Evolutionary conservation across 2,888 invertebrate genomes (phyloP), one percentile per base, ranked within the genome.

Genomic region (Lasioglossum vierecki): DNA sequence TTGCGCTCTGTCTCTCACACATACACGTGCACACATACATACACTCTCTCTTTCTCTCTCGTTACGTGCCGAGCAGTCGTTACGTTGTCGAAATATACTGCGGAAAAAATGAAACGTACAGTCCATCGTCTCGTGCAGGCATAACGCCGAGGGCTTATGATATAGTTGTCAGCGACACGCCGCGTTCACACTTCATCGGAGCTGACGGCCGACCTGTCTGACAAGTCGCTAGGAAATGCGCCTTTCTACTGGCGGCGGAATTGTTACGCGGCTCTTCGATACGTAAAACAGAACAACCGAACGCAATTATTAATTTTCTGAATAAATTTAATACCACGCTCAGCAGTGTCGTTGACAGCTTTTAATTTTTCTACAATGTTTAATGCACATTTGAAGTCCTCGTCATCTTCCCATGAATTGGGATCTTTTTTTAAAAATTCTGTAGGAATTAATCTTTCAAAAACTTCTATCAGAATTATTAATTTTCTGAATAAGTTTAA

Each of bases 131-230:
- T n/a, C 30, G 26, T 66, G 26, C 30, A 18, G 46, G 13, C 39
- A 46, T 15, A 70, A 60, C 39, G 26, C 30, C 79, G 30, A 13
- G 4, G 35, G 70, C 26, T 76, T 71, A 74, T 76, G 85, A 85
- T 85, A 84, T 68, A 85, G 79, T 84, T 85, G 85, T 85, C 85
- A 79, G 71, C 77, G 68, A 41, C 71, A 53, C 41, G 57, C 35
- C 72, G 41, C 53, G 84, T 84, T 84, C 79, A 73, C 84, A 84
- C 79, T 79, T 79, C 70, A 75, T 75, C 70, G 84, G 22, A 63
- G 72, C 79, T 83, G 84, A 76, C 72, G 76, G 66, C 73, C 76
- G 73, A 80, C 84, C 66, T 74, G 85, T 84, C 85, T 70, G 85
- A 85, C 80, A 60, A 63, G 76, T 74, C 35, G 26, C 46, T 44